phyloP scores from a whole-genome alignment of 2,113 vertebrate genomes.

The Epinephelus fuscoguttatus region DNA sequence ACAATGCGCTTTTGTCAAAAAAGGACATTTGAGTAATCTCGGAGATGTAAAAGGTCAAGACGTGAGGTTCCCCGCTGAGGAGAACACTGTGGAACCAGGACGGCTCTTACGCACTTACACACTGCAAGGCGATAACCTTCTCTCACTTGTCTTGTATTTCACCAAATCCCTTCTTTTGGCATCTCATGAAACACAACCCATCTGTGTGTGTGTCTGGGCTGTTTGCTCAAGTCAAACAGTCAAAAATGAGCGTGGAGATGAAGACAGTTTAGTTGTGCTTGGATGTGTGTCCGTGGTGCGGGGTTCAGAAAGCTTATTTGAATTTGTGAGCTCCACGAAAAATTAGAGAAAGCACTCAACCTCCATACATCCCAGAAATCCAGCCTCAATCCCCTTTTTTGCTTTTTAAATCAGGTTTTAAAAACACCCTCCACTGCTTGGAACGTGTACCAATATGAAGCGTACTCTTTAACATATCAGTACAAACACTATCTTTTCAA shows the following conservation, averaged over 20 bases:
- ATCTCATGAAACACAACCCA: conserved; percentile 64
- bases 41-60: conserved; percentile 60
- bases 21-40: conserved; percentile 52
- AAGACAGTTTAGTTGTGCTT: conserved; percentile 55
- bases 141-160: conserved; percentile 52
- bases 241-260: conserved; percentile 67
- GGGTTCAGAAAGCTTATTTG: conserved; percentile 34
- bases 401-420: conserved; percentile 72
- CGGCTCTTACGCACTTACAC: conserved; percentile 35
- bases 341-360: conserved; percentile 45
- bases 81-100: conserved; percentile 41
- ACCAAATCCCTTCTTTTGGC: conserved; percentile 75
- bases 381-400: conserved; percentile 62
- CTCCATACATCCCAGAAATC: conserved; percentile 28
- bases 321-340: conserved; percentile 24
- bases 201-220: conserved; percentile 51
- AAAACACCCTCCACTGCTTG: conserved; percentile 62
- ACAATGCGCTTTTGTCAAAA: conserved; percentile 49
- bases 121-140: conserved; percentile 63
- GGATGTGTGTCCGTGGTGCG: conserved; percentile 37
- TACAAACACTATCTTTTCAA: conserved; percentile 16
- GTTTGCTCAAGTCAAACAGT: conserved; percentile 54
- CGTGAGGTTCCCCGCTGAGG: conserved; percentile 29
- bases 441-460: conserved; percentile 33
- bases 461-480: background rate